Base-by-base conservation (phyloP, 35 echinoderm and acorn worm species). In the Ophioderma brevispina region DNA sequence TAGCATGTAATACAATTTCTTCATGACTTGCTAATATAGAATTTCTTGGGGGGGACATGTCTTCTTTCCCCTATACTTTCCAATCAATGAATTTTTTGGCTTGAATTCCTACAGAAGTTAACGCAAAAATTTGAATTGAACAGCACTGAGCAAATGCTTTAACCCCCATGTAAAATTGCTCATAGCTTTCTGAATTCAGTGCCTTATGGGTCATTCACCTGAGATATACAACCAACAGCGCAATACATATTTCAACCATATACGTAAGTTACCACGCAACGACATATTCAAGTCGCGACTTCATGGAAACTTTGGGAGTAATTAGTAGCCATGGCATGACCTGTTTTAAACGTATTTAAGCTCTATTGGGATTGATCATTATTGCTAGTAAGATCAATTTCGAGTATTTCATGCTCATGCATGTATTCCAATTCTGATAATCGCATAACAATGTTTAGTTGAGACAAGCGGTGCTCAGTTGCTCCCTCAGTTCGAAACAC, bases 361-460 rank as follows among this genome's bases (percentile, higher is more conserved):
- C 59, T 70, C 59, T 15, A 30, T 25, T 15, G 59, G 59, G 59
- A 70, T 70, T 70, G 59, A 70, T 70, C 59, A 70, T 70, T 25
- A 70, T 70, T 70, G n/a, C 59, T 70, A 25, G 59, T 70, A 70
- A 70, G 59, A 70, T 70, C 28, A 70, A 70, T 70, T 70, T 70
- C 59, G 3, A 70, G 17, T 18, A 13, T 70, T 70, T 70, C 59
- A 70, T 70, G 59, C 10, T 70, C 59, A 70, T 70, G 59, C 59
- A 70, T 70, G 59, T 70, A 70, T 30, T n/a, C n/a, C 59, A 70
- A 70, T 70, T 70, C 59, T 18, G 59, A 25, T 25, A 70, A 70
- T 70, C 1, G 6, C 5, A 70, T 70, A 70, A 30, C 23, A 25
- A 70, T 70, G 59, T 70, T 70, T 70, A 70, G n/a, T n/a, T n/a